Base-by-base conservation (phyloP, 2,797 vertebrate species). In the Trematomus bernacchii region DNA sequence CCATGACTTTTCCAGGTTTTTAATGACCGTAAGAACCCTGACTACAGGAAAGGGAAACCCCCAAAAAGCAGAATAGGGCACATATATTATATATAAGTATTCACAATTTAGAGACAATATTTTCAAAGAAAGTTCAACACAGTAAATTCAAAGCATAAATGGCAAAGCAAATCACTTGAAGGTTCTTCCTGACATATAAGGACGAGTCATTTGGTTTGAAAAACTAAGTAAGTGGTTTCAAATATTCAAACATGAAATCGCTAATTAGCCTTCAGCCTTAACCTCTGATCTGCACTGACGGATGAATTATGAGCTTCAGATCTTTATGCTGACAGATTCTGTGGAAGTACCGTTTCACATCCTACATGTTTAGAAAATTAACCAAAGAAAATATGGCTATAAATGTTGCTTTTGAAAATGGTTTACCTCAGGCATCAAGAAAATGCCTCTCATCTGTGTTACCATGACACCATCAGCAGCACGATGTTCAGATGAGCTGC, bases 401-500 rank as follows among this genome's bases (percentile, higher is more conserved):
- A 79, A 80, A 77, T 67, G 43, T 78, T 67, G 23, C 62, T 73
- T 37, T 58, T 65, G 64, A 66, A 86, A 37, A 83, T 83, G 73
- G 86, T 40, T 64, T 19, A 80, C 88, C 82, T 66, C 4, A 0
- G 80, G 87, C 83, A 69, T 84, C 80, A 87, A 88, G 80, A 13
- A 13, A 86, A 74, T 43, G 64, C 77, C 62, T 76, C 60, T 65
- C 71, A 76, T 80, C 77, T 68, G 42, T 72, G 53, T 57, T 12
- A 63, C 61, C 53, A 82, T 84, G 71, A 82, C 55, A 76, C 64
- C 6, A 10, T 72, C 71, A 68, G 77, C 50, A 80, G 72, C 63
- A 33, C 44, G 54, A 66, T 52, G 81, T 74, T 86, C 74, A 80
- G 69, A 88, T 37, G 55, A 85, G 80, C 76, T 85, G 84, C 80